phyloP scores from a whole-genome alignment of 37 sponge, comb jelly and placozoan species.

The Haliclona indistincta region DNA sequence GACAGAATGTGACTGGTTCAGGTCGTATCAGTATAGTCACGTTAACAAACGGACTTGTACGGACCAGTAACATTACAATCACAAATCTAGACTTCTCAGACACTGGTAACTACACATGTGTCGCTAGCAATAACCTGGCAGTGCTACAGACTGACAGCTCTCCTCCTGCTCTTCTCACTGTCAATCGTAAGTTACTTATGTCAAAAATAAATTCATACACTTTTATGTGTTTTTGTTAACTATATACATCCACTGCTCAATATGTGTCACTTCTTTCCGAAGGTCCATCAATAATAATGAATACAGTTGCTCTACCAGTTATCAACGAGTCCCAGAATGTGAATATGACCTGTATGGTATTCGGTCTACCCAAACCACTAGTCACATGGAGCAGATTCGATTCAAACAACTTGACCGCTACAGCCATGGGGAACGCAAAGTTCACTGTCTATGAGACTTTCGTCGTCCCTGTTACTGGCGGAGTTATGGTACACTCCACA shows the following conservation, averaged over 20 bases:
- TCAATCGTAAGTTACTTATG: constrained; percentile 14
- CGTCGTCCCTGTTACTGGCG: neutral
- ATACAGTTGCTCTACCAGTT: neutral
- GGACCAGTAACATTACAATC: neutral
- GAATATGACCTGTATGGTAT: neutral
- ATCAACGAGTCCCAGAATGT: neutral
- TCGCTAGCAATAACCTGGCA: neutral
- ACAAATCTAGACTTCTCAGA: neutral
- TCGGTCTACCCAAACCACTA: neutral
- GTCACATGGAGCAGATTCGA: constrained; percentile 6
- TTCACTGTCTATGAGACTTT: neutral
- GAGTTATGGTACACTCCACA: neutral
- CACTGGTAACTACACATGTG: neutral
- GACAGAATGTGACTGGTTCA: neutral
- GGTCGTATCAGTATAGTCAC: neutral
- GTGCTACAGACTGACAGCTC: neutral
- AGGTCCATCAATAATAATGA: neutral
- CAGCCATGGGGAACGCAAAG: neutral
- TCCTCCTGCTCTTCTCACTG: neutral
- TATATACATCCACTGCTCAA: neutral
- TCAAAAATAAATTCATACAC: neutral
- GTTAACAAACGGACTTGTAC: neutral
- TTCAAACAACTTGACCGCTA: neutral
- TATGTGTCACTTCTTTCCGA: neutral
- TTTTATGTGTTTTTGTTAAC: neutral